These are phyloP conservation scores for Eristalis pertinax DNA, from an alignment of 2,888 invertebrate species.

Conservation along the genomic window DNA sequence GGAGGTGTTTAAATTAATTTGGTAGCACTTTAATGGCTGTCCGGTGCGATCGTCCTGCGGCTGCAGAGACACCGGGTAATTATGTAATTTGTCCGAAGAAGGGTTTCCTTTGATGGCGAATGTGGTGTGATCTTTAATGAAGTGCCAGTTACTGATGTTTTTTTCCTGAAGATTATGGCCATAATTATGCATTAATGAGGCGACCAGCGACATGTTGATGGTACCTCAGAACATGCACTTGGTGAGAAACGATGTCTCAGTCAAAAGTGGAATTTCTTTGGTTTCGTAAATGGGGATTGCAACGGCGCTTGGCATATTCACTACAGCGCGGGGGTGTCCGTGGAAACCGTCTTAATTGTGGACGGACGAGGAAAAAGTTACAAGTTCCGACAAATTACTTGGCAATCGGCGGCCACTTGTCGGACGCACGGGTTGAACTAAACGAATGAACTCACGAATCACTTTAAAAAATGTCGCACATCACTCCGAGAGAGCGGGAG, in stretches of 20 bases:
- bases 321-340: too few species aligned
- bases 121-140: neutral
- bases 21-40: slow-evolving; percentile 16
- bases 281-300: neutral
- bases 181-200: neutral
- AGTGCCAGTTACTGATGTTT: neutral
- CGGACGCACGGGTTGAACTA: too few species aligned
- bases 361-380: too few species aligned
- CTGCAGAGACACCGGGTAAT: slow-evolving; percentile 31
- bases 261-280: neutral
- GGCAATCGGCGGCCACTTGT: too few species aligned
- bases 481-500: too few species aligned
- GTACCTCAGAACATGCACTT: neutral
- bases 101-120: neutral
- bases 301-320: too few species aligned
- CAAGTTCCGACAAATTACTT: too few species aligned
- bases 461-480: too few species aligned
- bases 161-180: neutral
- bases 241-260: neutral
- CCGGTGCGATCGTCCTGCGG: neutral
- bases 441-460: too few species aligned
- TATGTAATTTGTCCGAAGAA: slow-evolving; percentile 16
- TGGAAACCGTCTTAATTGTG: too few species aligned
- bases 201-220: neutral
- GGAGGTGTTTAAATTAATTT: slow-evolving; percentile 24